Evolutionary conservation across 2,888 invertebrate species (phyloP).

Genomic region (Panopea generosa): DNA sequence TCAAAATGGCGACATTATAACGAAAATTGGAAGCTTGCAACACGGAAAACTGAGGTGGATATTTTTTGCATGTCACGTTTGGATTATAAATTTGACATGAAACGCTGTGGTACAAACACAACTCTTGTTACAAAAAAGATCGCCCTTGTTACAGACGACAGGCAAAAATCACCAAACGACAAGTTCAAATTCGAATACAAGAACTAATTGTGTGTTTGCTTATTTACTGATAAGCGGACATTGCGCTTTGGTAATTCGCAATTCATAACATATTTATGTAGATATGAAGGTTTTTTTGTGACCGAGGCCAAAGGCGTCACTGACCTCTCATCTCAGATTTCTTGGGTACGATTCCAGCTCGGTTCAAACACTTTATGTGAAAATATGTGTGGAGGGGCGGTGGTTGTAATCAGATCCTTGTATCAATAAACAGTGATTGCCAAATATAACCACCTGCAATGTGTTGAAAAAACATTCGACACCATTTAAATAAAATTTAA

Average conservation of each 20-base stretch:
- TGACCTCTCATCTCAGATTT: no score
- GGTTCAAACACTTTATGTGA: no score
- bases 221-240: not conserved
- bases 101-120: constrained; percentile 19
- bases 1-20: constrained; percentile 38
- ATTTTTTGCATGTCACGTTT: constrained; percentile 10
- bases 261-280: not conserved
- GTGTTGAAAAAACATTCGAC: no score
- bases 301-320: no score
- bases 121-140: constrained; percentile 31
- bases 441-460: no score
- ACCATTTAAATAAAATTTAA: no score
- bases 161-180: not conserved
- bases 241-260: not conserved
- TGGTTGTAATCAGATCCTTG: no score
- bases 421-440: no score
- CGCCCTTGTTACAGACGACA: constrained; percentile 18
- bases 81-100: constrained; percentile 23
- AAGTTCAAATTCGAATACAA: no score
- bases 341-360: no score
- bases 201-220: no score
- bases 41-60: not conserved
- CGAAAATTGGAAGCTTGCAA: not conserved
- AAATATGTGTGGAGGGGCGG: no score
- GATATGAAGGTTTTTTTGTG: constrained; percentile 7